Evolutionary conservation across 2,888 invertebrate genomes (phyloP), one percentile per base, ranked within the genome.

Genomic region (Trichogramma dendrolimi): DNA sequence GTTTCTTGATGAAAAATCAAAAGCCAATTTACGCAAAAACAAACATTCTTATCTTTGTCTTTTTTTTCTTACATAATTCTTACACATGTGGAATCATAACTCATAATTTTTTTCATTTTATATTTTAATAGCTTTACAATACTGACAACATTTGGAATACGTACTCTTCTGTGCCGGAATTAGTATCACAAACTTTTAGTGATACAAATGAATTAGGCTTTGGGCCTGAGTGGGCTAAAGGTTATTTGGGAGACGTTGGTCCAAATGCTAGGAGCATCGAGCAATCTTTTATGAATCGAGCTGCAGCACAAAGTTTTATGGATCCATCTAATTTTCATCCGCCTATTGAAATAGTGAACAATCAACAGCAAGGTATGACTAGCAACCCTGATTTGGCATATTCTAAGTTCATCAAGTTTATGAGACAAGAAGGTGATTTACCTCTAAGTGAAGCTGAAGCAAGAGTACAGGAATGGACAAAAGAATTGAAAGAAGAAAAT

Each of bases 351-450:
- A 46, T 70, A 58, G 62, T 70, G 5, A 68, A 27, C 27, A 71
- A 48, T 54, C 70, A 0, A 71, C 70, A 4, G 61, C 49, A 6
- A 43, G 44, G 27, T 27, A 27, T 27, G 27, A 68, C 79, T 80
- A 72, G 83, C 71, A 87, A 90, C 79, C 85, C 87, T 67, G 87
- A 88, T 73, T 83, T 88, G 71, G 87, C 86, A 38, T 88, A 89
- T 75, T 90, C 89, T 59, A 83, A 91, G 83, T 92, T 93, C 73
- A 89, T 92, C 88, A 88, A 87, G 73, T 92, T 92, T 75, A 91
- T 93, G 87, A 86, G 87, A 73, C 87, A 87, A 80, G 86, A 90
- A 62, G 87, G 87, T 74, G 87, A 88, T 67, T 78, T 84, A 56
- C 81, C 83, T 63, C 76, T 87, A 51, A 69, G 79, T 44, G 73